Conservation (phyloP, 1,140 invertebrate species). For the Drosophila trapezifrons region DNA sequence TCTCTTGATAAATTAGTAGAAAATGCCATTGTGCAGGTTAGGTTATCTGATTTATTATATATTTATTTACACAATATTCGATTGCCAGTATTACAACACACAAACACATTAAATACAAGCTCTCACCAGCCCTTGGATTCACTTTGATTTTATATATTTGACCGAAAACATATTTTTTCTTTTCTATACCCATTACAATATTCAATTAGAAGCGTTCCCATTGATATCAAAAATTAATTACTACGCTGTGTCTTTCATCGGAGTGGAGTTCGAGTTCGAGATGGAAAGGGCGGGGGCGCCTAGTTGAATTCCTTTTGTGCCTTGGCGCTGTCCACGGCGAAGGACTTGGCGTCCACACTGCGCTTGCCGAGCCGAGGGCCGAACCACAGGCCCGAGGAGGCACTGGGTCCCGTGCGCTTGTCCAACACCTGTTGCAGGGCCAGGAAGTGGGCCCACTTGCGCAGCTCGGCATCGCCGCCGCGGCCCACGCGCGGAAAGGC, state of each 20-base stretch:
- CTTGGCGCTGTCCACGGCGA: constrained; percentile 27
- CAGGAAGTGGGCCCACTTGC: constrained; percentile 76
- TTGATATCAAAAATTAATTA: constrained; percentile 30
- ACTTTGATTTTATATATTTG: constrained; percentile 33
- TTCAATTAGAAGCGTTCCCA: constrained; percentile 53
- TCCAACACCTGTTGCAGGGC: constrained; percentile 78
- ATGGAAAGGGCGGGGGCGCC: not conserved
- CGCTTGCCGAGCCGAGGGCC: constrained; percentile 85
- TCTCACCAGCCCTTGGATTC: constrained; percentile 72
- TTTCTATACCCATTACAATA: constrained; percentile 57
- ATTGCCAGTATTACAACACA: constrained; percentile 43
- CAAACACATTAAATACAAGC: constrained; percentile 54
- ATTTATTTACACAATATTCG: constrained; percentile 44
- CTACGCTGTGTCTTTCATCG: constrained; percentile 6
- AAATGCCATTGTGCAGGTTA: constrained; percentile 1
- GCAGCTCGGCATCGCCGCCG: constrained; percentile 81
- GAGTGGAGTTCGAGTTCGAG: constrained; percentile 1
- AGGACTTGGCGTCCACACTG: constrained; percentile 63
- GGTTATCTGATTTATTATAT: constrained; percentile 32
- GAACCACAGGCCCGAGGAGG: constrained; percentile 86
- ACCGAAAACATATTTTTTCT: constrained; percentile 38
- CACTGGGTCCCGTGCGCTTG: constrained; percentile 77
- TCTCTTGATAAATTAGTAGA: not conserved
- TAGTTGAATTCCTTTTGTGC: constrained; percentile 75
- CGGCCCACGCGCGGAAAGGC: constrained; percentile 86